Evolutionary conservation across 64 coral and sea anemone genomes (phyloP), one percentile per base, ranked within the genome.

Genomic region (Anthopleura sola): DNA sequence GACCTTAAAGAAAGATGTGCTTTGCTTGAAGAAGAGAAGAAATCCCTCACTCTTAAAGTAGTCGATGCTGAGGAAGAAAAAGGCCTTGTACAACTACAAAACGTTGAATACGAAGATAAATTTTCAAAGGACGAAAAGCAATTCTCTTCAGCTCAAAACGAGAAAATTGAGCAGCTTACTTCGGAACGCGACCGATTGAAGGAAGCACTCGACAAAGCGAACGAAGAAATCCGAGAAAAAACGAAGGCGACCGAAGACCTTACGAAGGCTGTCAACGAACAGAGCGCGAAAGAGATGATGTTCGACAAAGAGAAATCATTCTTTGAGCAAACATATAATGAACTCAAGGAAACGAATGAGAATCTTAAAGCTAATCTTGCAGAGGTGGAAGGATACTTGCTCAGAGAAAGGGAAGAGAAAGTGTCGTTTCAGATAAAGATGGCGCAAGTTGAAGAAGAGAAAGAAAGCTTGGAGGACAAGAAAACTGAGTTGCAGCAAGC

Each of bases 371-470:
- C 84, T 9, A 92, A 87, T 38, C 85, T 92, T 50, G 84, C 86
- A n/a, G 68, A 97, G 75, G 87, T 93, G 36, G 94, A 97, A 90
- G 39, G 85, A 19, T 92, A 92, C 36, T 49, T 97, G 34, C 21
- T 97, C 19, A 80, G 74, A 56, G 94, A 97, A 62, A 81, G 90
- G 48, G 94, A 97, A 49, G 90, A 97, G 28, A 92, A 92, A 85
- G 87, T 97, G 8, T 88, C 94, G 0, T 80, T 97, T 33, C 87
- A 97, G 51, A 97, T 92, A 56, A 91, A 85, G 68, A 87, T 85
- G 80, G 84, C 58, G 15, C 90, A 97, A 37, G 37, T 97, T 49
- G 94, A 97, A 49, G 94, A 97, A 83, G 94, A 97, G 74, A 89
- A 92, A 53, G 94, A 97, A 57, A 82, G 56, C 24, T 86, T 92